These are phyloP conservation scores for Chloebia gouldiae DNA, from an alignment of 2,113 vertebrate species.

Conservation along the genomic window DNA sequence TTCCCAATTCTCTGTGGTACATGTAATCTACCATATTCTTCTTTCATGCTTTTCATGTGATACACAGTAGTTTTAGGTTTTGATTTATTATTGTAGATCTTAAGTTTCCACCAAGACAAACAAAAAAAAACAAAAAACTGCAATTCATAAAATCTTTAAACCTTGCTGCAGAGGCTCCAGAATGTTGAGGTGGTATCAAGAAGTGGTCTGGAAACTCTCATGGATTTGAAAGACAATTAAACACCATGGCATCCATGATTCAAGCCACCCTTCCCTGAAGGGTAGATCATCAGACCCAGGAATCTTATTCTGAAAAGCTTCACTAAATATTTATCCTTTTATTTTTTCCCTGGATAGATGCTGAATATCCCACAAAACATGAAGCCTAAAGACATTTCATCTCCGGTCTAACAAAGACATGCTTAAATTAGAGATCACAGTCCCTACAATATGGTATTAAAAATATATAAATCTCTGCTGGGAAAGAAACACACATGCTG, in stretches of 20 bases:
- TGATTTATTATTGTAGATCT: background rate
- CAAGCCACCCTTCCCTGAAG: background rate
- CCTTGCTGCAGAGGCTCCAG: background rate
- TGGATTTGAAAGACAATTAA: background rate
- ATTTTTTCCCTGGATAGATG: background rate
- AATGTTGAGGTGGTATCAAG: background rate
- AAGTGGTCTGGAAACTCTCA: background rate
- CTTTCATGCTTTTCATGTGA: background rate
- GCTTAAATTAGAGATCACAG: background rate
- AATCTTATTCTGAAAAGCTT: background rate
- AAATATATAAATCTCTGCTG: background rate
- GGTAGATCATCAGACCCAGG: background rate
- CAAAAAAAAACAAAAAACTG: background rate
- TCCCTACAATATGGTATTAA: background rate
- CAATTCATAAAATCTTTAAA: background rate
- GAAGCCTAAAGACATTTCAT: background rate
- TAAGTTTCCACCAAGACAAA: background rate
- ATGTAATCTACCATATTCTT: background rate
- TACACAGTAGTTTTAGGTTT: fast-evolving
- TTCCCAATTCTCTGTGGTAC: background rate
- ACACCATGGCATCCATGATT: background rate
- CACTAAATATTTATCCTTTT: background rate
- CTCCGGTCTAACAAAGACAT: background rate
- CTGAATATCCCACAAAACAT: background rate
- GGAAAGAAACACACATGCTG: background rate